Conservation (phyloP, 2,888 invertebrate genomes). For the Tanaodytes sp. region DNA sequence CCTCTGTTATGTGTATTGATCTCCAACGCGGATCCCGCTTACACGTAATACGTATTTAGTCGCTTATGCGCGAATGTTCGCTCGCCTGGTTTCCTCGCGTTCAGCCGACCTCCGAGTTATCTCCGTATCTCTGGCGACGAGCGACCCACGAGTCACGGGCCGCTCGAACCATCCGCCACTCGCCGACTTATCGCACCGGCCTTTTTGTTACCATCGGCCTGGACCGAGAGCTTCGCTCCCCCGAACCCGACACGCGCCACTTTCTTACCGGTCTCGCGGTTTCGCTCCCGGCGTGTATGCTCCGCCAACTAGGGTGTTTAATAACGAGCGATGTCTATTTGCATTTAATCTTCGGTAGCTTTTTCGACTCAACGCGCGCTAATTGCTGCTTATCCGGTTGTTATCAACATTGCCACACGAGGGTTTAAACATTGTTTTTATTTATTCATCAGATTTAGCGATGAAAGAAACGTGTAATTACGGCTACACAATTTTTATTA, state of each 20-base stretch:
- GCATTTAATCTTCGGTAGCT: no score
- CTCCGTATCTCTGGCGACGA: background rate
- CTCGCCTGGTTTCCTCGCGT: slow-evolving; percentile 12
- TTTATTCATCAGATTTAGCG: no score
- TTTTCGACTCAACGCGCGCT: no score
- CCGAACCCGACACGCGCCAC: background rate
- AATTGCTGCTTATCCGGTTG: no score
- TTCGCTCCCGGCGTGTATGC: no score
- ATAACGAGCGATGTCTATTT: no score
- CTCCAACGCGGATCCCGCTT: slow-evolving; percentile 70
- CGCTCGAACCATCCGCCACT: background rate
- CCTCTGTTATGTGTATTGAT: slow-evolving; percentile 73
- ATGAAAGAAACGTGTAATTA: no score
- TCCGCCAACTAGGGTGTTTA: no score
- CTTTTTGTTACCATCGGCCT: slow-evolving; percentile 2
- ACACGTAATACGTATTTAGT: slow-evolving; percentile 71
- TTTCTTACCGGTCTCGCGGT: no score
- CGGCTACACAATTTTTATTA: no score
- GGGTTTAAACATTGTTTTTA: no score
- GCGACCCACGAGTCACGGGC: background rate
- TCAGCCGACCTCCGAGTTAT: slow-evolving; percentile 17
- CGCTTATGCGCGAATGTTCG: slow-evolving; percentile 64
- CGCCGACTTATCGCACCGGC: slow-evolving; percentile 7
- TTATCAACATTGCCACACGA: no score
- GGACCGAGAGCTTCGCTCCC: background rate